Evolutionary conservation across 1,140 invertebrate genomes (phyloP), one percentile per base, ranked within the genome.

Genomic region (Sycobia sp.): DNA sequence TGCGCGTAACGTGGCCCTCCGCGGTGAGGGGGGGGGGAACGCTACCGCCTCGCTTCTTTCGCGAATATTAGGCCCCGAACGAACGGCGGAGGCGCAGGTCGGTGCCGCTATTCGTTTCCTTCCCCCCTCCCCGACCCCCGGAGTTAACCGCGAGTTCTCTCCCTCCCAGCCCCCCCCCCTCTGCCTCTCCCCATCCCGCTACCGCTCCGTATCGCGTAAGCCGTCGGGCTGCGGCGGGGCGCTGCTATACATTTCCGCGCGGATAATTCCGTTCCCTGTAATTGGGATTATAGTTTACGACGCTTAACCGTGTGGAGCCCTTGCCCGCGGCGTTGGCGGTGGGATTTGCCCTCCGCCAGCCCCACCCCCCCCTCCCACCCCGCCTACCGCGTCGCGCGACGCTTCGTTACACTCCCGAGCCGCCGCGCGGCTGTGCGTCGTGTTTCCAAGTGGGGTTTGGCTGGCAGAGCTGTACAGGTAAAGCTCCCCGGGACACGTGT

Each of bases 281-380:
- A 71, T 73, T 73, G 65, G 68, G 70, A 73, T 73, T 73, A 71
- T 73, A 70, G 69, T 73, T 73, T 73, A 73, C 63, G 63, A 58
- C 11, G 62, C 62, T 65, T 55, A 41, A 62, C 51, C 23, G 29
- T 39, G 44, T 29, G 23, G 14, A 2, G 27, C 16, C 25, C 16
- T 39, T 14, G 39, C n/a, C 27, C 20, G 51, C 43, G 53, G 32
- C 44, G 18, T 1, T 20, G 27, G 18, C 38, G 20, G 14, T 13
- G 9, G 57, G 57, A 59, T 59, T 59, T 59, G 51, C 25, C 22
- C 14, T 46, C 13, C 5, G 43, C 22, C 14, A 20, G 16, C 43
- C 1, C 11, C 3, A 18, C n/a, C n/a, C n/a, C n/a, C n/a, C n/a
- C n/a, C n/a, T n/a, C n/a, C n/a, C n/a, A n/a, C n/a, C n/a, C 41